A percentile compares a stretch with the other conserved stretches of the same genome.
These are phyloP conservation scores for Melanostoma scalare DNA, from an alignment of 2,888 invertebrate species.

Conservation along the genomic window DNA sequence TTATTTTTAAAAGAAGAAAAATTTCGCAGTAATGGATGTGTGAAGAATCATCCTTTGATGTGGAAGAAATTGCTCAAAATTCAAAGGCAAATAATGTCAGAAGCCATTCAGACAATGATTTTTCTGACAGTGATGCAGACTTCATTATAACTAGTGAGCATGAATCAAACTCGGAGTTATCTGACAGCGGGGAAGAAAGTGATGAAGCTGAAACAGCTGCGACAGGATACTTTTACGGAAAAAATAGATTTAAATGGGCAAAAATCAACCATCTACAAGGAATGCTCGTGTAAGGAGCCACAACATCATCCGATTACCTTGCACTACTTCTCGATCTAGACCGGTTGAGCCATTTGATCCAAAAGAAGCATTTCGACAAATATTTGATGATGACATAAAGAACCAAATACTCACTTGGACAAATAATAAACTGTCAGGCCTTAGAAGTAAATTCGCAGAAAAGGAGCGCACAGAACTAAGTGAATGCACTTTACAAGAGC, in stretches of 20 bases:
- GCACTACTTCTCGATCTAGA: not conserved
- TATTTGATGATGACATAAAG: conserved; percentile 9
- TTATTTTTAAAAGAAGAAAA: too few species aligned
- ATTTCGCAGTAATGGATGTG: too few species aligned
- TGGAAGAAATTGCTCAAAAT: too few species aligned
- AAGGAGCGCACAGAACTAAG: conserved; percentile 6
- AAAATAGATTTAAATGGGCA: conserved; percentile 3
- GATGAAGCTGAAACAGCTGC: not conserved
- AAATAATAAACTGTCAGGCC: not conserved
- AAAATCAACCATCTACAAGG: not conserved
- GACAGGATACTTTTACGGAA: not conserved
- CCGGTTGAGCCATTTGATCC: not conserved
- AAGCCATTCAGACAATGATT: too few species aligned
- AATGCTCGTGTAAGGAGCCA: not conserved
- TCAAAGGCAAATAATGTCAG: too few species aligned
- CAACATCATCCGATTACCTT: conserved; percentile 3
- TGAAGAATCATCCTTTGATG: too few species aligned
- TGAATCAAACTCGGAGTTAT: conserved; percentile 2
- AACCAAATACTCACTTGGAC: not conserved
- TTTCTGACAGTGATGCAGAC: too few species aligned
- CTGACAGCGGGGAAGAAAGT: not conserved
- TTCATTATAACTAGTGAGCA: conserved; percentile 6
- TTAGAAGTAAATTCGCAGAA: not conserved
- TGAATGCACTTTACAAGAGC: conserved; percentile 11
- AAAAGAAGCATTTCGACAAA: not conserved